Evolutionary conservation across 2,888 invertebrate species (phyloP).

Genomic region (Zele albiditarsus): DNA sequence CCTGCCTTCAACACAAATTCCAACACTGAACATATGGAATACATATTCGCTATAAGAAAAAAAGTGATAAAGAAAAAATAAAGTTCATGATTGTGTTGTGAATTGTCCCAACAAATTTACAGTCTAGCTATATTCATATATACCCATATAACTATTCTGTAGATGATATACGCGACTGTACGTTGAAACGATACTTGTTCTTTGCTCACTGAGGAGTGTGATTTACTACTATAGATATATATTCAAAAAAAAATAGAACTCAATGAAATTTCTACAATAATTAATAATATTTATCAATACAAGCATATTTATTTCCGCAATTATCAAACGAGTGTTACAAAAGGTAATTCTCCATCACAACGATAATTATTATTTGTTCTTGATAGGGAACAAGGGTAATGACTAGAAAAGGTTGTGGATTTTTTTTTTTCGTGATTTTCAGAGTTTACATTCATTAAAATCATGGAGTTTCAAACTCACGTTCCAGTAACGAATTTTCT

Average conservation of each 20-base stretch:
- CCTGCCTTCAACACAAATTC: neutral
- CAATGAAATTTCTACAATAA: neutral
- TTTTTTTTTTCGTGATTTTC: too few relatives aligned
- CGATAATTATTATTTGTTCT: too few relatives aligned
- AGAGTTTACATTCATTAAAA: too few relatives aligned
- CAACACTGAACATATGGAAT: neutral
- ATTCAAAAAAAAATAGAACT: neutral
- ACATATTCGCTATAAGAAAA: neutral
- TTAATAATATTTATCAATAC: neutral
- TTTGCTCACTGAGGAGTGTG: neutral
- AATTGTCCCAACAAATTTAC: neutral
- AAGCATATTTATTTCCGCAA: neutral
- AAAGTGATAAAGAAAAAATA: neutral
- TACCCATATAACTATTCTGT: neutral
- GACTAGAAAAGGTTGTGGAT: too few relatives aligned
- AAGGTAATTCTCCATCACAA: too few relatives aligned
- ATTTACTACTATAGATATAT: neutral
- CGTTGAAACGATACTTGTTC: slow-evolving; percentile 13
- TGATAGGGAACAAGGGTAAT: too few relatives aligned
- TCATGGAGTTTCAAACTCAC: too few relatives aligned
- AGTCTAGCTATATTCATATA: neutral
- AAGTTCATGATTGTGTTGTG: neutral
- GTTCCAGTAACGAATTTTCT: too few relatives aligned
- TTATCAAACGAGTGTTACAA: neutral
- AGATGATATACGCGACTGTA: neutral